phyloP scores from a whole-genome alignment of 2,797 vertebrate species.

The Neosalanx taihuensis region DNA sequence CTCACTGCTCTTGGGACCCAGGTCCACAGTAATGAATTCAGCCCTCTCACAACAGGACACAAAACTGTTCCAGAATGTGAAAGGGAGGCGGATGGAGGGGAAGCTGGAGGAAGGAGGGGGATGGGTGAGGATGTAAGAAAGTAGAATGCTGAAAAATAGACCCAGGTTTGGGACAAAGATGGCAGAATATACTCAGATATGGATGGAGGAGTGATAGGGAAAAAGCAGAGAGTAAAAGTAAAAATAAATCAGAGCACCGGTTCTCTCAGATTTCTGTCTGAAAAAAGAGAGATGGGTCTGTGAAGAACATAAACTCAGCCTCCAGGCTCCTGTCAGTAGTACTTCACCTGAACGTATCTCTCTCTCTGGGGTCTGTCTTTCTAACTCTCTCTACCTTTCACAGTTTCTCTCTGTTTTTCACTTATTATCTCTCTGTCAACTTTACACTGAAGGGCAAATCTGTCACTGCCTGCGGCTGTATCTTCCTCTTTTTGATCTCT shows the following conservation, averaged over 20 bases:
- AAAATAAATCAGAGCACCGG: slow-evolving; percentile 19
- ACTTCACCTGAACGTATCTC: slow-evolving; percentile 44
- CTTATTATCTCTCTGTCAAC: slow-evolving; percentile 16
- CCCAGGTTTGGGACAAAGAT: not conserved
- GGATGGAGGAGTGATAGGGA: not conserved
- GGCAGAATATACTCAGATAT: not conserved
- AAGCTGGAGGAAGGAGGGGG: not conserved
- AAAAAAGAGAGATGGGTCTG: slow-evolving; percentile 30
- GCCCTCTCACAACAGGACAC: slow-evolving; percentile 21
- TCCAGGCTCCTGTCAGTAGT: slow-evolving; percentile 60
- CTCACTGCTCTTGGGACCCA: not conserved
- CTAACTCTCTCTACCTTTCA: slow-evolving; percentile 19
- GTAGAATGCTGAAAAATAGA: not conserved
- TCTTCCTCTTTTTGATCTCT: slow-evolving; percentile 41
- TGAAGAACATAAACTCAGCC: slow-evolving; percentile 46
- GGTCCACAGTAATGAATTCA: slow-evolving; percentile 40
- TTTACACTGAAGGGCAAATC: slow-evolving; percentile 51
- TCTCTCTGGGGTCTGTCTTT: not conserved
- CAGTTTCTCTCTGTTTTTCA: slow-evolving; percentile 22
- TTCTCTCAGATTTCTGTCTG: slow-evolving; percentile 30
- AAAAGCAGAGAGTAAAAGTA: not conserved
- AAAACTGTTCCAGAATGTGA: slow-evolving; percentile 31
- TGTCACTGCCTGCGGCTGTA: slow-evolving; percentile 51
- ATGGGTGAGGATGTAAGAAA: not conserved
- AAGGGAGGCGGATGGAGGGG: not conserved